Evolutionary conservation across 2,888 invertebrate species (phyloP), one percentile per base, ranked within the genome.

Genomic region (Parthenolecanium corni): DNA sequence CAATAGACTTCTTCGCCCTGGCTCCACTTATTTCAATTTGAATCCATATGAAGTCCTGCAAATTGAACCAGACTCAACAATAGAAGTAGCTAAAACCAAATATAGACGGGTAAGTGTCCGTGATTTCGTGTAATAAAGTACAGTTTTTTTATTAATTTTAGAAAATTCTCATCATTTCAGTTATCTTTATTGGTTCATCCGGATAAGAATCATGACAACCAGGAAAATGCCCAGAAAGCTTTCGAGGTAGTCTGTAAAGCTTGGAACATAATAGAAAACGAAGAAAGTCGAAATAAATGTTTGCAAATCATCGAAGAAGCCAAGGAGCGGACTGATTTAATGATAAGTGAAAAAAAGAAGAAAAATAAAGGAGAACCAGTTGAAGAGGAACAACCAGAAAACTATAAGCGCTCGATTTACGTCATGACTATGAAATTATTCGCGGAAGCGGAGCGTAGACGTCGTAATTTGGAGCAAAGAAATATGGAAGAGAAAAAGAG

Each of bases 171-270:
- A 51, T 51, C 9, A 68, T 69, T 71, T 57, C 72, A 83, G 77
- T 80, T 97, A 71, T 97, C 98, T 18, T 92, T 98, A 74, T 79
- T 98, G 71, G 95, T 98, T 38, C 98, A 99, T 84, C 98, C 98
- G 21, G 98, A 99, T 74, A 99, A 98, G 78, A 99, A 99, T 77
- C 86, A 87, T 77, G 92, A 97, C 76, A 93, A 98, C 74, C 78
- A 83, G 25, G 97, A 97, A 64, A 80, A 94, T 73, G 93, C 98
- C 1, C 94, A 98, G 73, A 83, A 86, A 72, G 88, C 89, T 49
- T 91, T 91, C 74, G 91, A 91, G 76, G 88, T 94, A 71, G 84
- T 97, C 53, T 94, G 94, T 73, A 86, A 89, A 73, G 89, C 96
- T 1, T 97, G 91, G 85, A 94, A 94, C 77, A 90, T 86, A 1